These are phyloP conservation scores for Macrocentrus cingulum DNA, from an alignment of 1,140 invertebrate species.

Conservation along the genomic window DNA sequence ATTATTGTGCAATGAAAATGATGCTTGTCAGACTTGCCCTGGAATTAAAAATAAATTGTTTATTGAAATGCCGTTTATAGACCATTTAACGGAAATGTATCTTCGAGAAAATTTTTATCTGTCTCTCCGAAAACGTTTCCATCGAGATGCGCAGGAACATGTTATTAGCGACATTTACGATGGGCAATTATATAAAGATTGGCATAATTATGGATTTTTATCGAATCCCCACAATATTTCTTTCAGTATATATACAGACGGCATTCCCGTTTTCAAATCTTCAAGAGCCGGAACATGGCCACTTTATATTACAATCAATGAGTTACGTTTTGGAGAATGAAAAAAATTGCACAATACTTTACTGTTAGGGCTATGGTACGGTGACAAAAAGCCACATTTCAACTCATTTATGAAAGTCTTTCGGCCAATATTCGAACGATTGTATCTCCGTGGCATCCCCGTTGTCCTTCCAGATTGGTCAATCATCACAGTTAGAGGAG, in stretches of 20 bases:
- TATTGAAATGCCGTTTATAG: not conserved
- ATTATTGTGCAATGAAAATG: not conserved
- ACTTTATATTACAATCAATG: slow-evolving; percentile 41
- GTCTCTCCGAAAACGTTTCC: slow-evolving; percentile 14
- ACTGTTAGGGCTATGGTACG: slow-evolving; percentile 23
- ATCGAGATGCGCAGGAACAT: not conserved
- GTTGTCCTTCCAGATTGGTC: not conserved
- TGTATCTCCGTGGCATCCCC: slow-evolving; percentile 4
- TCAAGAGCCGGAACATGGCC: slow-evolving; percentile 43
- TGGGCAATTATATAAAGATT: slow-evolving; percentile 18
- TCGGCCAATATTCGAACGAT: too few relatives aligned
- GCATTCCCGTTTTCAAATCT: slow-evolving; percentile 44
- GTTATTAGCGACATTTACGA: slow-evolving; percentile 17
- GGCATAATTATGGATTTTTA: slow-evolving; percentile 30
- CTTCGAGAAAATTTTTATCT: slow-evolving; percentile 15
- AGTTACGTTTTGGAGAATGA: slow-evolving; percentile 36
- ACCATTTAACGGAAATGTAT: slow-evolving; percentile 19
- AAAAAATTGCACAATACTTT: slow-evolving; percentile 35
- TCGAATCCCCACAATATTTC: slow-evolving; percentile 34
- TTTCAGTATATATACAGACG: slow-evolving; percentile 40
- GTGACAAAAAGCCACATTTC: slow-evolving; percentile 21
- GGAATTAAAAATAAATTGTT: slow-evolving; percentile 5
- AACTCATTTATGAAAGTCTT: slow-evolving; percentile 21
- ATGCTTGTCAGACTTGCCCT: slow-evolving; percentile 5
- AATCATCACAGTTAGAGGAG: too few relatives aligned